Evolutionary conservation across 2,888 invertebrate species (phyloP), one percentile per base, ranked within the genome.

Genomic region (Horisme vitalbata): DNA sequence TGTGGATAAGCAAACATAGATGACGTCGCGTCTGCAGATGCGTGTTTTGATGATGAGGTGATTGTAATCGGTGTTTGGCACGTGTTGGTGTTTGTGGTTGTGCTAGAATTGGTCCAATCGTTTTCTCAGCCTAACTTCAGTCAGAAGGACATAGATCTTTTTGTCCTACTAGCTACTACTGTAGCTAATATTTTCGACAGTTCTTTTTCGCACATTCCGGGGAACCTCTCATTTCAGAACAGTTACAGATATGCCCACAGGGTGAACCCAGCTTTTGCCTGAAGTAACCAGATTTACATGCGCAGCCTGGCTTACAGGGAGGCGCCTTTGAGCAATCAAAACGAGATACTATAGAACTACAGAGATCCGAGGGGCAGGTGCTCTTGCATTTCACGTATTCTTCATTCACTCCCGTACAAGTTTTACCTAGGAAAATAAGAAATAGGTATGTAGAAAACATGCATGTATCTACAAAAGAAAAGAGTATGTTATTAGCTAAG

Each of bases 281-380:
- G 15, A 37, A 44, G 45, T 39, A 65, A 0, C 61, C 62, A 3
- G 61, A 45, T 30, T 65, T 59, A 32, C 71, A 71, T 5, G 27
- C 41, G 34, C 70, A 71, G 1, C 71, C 67, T 2, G 58, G 54
- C 4, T 38, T 14, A 26, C 37, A 37, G 4, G 27, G 24, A 8
- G 20, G 15, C n/a, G 1, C 12, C 1, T 11, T 31, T 57, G 11
- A 2, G 10, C 37, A 37, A 13, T 12, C 11, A 8, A 20, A 28
- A n/a, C 26, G 24, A 3, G 66, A 60, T 0, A 46, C 9, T 0
- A 68, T 37, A 0, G 63, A 54, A 4, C 45, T n/a, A 33, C 72
- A 74, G 0, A 46, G 28, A 28, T 69, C 63, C 0, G 69, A 66
- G 3, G 70, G 70, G 24, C 72, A 75, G 2, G 56, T 32, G 24